These are phyloP conservation scores for Mormyrus lacerda DNA, from an alignment of 2,113 vertebrate species.

Conservation along the genomic window DNA sequence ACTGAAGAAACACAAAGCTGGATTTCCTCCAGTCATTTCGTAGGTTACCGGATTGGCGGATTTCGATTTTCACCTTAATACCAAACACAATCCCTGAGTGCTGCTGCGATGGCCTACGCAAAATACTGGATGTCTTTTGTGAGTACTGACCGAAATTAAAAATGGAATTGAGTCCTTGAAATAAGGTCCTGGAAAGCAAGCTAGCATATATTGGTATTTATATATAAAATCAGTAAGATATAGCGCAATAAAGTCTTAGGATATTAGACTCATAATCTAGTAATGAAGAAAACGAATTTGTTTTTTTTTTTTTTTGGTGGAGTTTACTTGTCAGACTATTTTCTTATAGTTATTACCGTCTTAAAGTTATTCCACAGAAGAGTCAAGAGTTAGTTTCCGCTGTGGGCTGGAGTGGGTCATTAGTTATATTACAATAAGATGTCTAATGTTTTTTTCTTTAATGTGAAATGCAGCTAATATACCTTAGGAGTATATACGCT, in stretches of 20 bases:
- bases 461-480: not conserved
- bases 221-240: not conserved
- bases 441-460: not conserved
- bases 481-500: not conserved
- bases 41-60: not conserved
- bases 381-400: too few species aligned
- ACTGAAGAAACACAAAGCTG: not conserved
- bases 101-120: not conserved
- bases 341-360: not conserved
- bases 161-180: not conserved
- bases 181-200: not conserved
- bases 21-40: not conserved
- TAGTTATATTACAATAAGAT: not conserved
- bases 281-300: not conserved
- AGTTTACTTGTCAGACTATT: not conserved
- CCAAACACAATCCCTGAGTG: not conserved
- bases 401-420: not conserved
- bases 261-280: not conserved
- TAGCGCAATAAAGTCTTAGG: not conserved
- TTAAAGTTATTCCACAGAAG: not conserved
- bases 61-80: not conserved
- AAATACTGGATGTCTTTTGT: not conserved
- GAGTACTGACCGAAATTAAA: not conserved
- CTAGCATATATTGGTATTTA: not conserved
- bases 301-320: too few species aligned